A percentile compares a stretch with the other conserved stretches of the same genome.
Conservation (phyloP, 1,140 invertebrate genomes). For the Lepidurus packardi region DNA sequence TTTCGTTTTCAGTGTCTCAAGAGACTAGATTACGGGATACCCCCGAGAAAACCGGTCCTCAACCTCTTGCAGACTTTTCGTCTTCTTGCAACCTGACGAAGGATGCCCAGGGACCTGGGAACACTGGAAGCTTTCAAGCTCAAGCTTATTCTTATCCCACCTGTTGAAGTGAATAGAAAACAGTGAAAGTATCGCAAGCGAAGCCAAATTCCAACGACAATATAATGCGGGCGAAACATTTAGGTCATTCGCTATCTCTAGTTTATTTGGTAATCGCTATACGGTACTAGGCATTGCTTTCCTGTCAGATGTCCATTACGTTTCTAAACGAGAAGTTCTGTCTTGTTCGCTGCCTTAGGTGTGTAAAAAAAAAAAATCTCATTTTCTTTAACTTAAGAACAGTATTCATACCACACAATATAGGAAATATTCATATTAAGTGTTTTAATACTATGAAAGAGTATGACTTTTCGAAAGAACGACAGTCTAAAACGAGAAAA, state of each 20-base stretch:
- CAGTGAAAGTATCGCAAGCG: neutral
- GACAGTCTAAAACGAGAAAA: no score
- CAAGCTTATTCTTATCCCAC: neutral
- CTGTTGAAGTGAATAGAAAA: neutral
- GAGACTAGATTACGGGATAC: neutral
- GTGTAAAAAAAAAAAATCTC: no score
- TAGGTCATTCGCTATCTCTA: slow-evolving; percentile 5
- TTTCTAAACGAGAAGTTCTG: no score
- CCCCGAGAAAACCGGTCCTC: neutral
- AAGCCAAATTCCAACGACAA: neutral
- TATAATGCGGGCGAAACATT: neutral
- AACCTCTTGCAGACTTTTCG: neutral
- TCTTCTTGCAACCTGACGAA: neutral
- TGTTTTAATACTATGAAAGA: no score
- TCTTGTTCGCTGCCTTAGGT: no score
- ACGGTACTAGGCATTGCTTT: neutral
- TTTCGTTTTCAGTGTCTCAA: neutral
- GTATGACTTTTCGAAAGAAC: no score
- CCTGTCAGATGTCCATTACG: neutral
- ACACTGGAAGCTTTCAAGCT: neutral
- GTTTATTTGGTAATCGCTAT: neutral
- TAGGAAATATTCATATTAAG: no score
- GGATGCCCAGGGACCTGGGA: neutral
- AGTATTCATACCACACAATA: no score
- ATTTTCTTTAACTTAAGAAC: no score